Percentiles rank a stretch among this genome's conserved stretches.
Evolutionary conservation across 2,797 vertebrate species (phyloP).

Genomic region (Antrozous pallidus): DNA sequence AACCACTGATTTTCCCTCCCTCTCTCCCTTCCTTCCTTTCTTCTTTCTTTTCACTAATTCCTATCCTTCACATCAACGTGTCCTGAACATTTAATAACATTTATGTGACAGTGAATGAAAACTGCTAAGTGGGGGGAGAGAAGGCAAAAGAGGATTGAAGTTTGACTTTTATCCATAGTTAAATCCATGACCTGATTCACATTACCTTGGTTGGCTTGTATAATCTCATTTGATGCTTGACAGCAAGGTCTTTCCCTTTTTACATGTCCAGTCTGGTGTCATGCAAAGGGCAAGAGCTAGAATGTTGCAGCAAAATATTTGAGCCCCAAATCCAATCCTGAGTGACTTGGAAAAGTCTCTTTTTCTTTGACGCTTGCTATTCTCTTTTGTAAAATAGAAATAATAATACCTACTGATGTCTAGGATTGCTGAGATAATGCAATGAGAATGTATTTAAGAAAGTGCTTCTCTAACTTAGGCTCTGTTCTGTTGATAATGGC

Average conservation of each 20-base stretch:
- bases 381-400: not conserved
- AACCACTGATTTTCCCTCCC: not conserved
- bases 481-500: not conserved
- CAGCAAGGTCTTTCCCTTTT: not conserved
- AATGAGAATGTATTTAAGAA: not conserved
- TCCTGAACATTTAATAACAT: not conserved
- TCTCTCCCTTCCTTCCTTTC: rapidly evolving
- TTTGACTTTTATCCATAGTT: not conserved
- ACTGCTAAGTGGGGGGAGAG: not conserved
- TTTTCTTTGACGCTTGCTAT: not conserved
- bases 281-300: not conserved
- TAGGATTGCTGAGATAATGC: not conserved
- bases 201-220: not conserved
- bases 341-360: not conserved
- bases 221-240: not conserved
- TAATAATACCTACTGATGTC: not conserved
- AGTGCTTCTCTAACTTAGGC: not conserved
- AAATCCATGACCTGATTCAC: not conserved
- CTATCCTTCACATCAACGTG: not conserved
- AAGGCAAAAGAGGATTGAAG: not conserved
- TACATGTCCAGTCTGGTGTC: not conserved
- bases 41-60: not conserved
- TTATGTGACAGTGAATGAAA: constrained; percentile 4
- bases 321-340: not conserved
- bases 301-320: not conserved